These are phyloP conservation scores for Lagria hirta DNA, from an alignment of 2,888 invertebrate genomes.

Conservation along the genomic window DNA sequence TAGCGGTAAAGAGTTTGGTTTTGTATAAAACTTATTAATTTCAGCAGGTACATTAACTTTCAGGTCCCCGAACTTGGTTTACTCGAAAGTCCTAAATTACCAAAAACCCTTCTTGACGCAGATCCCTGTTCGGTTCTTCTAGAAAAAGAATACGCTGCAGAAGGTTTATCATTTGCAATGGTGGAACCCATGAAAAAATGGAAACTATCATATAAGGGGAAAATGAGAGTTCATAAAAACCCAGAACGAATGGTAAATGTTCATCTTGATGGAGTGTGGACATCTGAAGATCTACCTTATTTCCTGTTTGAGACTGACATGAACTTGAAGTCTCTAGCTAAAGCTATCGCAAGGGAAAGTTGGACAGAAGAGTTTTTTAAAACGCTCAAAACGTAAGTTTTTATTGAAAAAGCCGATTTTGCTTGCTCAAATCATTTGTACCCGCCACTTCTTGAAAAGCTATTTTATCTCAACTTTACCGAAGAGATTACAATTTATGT, in stretches of 20 bases:
- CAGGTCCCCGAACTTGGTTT: slow-evolving; percentile 70
- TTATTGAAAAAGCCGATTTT: neutral
- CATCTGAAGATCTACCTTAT: slow-evolving; percentile 60
- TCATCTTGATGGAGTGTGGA: slow-evolving; percentile 65
- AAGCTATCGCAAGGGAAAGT: slow-evolving; percentile 71
- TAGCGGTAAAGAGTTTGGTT: slow-evolving; percentile 57
- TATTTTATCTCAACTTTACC: too few relatives aligned
- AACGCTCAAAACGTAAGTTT: slow-evolving; percentile 61
- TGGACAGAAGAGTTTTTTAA: slow-evolving; percentile 73
- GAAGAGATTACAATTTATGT: too few relatives aligned
- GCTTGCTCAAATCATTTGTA: too few relatives aligned
- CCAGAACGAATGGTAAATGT: slow-evolving; percentile 59
- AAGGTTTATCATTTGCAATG: slow-evolving; percentile 68
- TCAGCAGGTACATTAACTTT: slow-evolving; percentile 16
- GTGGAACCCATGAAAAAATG: slow-evolving; percentile 74
- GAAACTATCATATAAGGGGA: slow-evolving; percentile 69
- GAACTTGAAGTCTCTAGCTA: slow-evolving; percentile 65
- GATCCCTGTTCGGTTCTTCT: slow-evolving; percentile 44
- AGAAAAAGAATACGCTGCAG: slow-evolving; percentile 64
- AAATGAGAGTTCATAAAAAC: slow-evolving; percentile 62
- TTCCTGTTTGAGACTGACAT: slow-evolving; percentile 78
- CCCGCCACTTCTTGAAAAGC: too few relatives aligned
- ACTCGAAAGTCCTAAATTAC: slow-evolving; percentile 67
- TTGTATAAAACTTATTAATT: slow-evolving; percentile 3
- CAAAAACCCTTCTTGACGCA: slow-evolving; percentile 67